Conservation (phyloP, 1,140 invertebrate species). For the Drosophila eugracilis region DNA sequence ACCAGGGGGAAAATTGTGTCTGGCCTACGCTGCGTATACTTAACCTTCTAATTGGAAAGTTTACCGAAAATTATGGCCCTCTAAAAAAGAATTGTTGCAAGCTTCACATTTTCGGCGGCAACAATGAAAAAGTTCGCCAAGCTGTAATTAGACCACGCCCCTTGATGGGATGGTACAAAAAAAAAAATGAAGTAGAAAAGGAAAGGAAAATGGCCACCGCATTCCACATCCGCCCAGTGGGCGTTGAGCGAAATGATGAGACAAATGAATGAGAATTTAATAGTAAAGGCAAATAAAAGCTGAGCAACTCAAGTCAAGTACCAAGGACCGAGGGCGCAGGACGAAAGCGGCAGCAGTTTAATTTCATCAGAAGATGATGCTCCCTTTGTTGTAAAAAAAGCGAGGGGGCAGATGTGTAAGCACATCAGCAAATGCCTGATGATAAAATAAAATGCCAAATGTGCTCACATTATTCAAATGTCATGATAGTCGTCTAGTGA, state of each 20-base stretch:
- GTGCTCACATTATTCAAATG: constrained; percentile 80
- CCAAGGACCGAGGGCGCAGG: no score
- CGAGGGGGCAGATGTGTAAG: constrained; percentile 34
- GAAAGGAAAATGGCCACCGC: constrained; percentile 22
- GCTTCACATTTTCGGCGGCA: constrained; percentile 54
- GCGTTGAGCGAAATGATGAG: constrained; percentile 59
- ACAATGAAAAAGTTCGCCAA: constrained; percentile 61
- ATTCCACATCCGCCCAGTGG: constrained; percentile 34
- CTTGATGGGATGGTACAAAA: constrained; percentile 4
- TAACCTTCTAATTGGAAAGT: constrained; percentile 70
- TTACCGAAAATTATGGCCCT: constrained; percentile 51
- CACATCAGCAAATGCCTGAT: constrained; percentile 77
- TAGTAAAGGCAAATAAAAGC: constrained; percentile 71
- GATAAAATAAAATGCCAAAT: constrained; percentile 83
- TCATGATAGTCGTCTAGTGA: constrained; percentile 69
- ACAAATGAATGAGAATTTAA: constrained; percentile 70
- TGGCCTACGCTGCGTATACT: constrained; percentile 56
- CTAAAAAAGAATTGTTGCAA: constrained; percentile 54
- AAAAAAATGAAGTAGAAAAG: constrained; percentile 3
- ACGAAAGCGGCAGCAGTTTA: constrained; percentile 54
- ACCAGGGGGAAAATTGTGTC: constrained; percentile 6
- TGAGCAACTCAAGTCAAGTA: constrained; percentile 41
- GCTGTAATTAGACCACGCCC: constrained; percentile 67
- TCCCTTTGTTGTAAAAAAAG: constrained; percentile 31
- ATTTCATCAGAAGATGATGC: constrained; percentile 65